Conservation (phyloP, 2,113 vertebrate species). For the Stegastes partitus region DNA sequence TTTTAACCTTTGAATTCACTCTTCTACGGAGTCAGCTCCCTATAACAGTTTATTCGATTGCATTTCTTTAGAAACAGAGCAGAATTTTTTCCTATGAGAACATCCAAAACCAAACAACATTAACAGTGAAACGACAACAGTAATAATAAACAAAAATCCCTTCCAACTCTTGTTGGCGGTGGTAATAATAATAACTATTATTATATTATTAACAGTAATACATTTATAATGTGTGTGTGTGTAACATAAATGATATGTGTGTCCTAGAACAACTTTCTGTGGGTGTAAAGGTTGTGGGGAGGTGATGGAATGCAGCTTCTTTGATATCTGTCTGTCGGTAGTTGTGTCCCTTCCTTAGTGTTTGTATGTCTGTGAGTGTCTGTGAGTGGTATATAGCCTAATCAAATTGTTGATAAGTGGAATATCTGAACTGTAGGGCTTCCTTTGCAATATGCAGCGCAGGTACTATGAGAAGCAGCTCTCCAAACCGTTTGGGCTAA, state of each 20-base stretch:
- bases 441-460: constrained; percentile 88
- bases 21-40: constrained; percentile 71
- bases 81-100: constrained; percentile 74
- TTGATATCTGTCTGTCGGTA: constrained; percentile 72
- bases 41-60: constrained; percentile 72
- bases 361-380: constrained; percentile 75
- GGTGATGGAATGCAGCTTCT: constrained; percentile 83
- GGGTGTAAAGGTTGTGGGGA: constrained; percentile 69
- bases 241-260: constrained; percentile 79
- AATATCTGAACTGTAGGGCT: constrained; percentile 87
- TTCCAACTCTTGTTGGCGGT: constrained; percentile 58
- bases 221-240: constrained; percentile 78
- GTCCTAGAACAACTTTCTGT: constrained; percentile 78
- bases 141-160: constrained; percentile 74
- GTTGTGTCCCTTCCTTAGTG: constrained; percentile 74
- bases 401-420: constrained; percentile 81
- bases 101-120: constrained; percentile 83
- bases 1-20: constrained; percentile 71
- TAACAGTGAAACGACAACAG: constrained; percentile 73
- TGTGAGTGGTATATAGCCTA: constrained; percentile 80
- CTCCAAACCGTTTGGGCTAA: constrained; percentile 70
- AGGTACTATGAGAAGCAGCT: constrained; percentile 83
- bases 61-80: constrained; percentile 74
- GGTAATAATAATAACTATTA: constrained; percentile 68
- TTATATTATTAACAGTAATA: constrained; percentile 74